phyloP scores from a whole-genome alignment of 1,140 invertebrate genomes.

The Drosophila bipectinata region DNA sequence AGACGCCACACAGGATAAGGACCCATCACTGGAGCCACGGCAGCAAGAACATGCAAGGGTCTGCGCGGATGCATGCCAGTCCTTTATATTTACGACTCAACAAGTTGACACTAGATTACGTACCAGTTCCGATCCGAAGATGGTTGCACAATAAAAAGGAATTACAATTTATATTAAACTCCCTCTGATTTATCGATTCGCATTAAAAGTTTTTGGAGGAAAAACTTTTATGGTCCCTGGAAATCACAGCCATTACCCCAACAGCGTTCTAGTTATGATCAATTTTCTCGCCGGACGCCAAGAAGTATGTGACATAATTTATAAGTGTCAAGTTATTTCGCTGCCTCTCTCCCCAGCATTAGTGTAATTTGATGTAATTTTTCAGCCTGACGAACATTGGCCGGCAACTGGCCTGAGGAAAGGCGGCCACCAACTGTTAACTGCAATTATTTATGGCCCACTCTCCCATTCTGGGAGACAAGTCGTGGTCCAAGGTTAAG shows the following conservation, averaged over 20 bases:
- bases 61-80: background rate
- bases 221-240: conserved; percentile 46
- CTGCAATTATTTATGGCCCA: conserved; percentile 68
- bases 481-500: conserved; percentile 62
- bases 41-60: background rate
- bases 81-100: conserved; percentile 74
- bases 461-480: conserved; percentile 38
- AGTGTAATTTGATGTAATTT: conserved; percentile 73
- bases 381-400: conserved; percentile 60
- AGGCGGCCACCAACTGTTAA: conserved; percentile 60
- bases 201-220: conserved; percentile 67
- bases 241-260: background rate
- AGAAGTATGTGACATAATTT: conserved; percentile 75
- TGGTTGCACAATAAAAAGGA: conserved; percentile 14
- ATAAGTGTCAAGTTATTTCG: conserved; percentile 73
- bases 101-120: conserved; percentile 74
- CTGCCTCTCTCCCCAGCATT: conserved; percentile 21
- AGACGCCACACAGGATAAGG: conserved; percentile 19
- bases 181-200: conserved; percentile 60
- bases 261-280: conserved; percentile 43
- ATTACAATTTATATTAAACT: conserved; percentile 56
- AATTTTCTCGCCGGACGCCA: conserved; percentile 58
- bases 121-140: conserved; percentile 24
- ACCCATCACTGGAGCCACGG: conserved; percentile 14
- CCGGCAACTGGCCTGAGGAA: background rate